A percentile compares a stretch with the other conserved stretches of the same genome.
Conservation (phyloP, 2,797 vertebrate genomes). For the Crypturellus tataupa region DNA sequence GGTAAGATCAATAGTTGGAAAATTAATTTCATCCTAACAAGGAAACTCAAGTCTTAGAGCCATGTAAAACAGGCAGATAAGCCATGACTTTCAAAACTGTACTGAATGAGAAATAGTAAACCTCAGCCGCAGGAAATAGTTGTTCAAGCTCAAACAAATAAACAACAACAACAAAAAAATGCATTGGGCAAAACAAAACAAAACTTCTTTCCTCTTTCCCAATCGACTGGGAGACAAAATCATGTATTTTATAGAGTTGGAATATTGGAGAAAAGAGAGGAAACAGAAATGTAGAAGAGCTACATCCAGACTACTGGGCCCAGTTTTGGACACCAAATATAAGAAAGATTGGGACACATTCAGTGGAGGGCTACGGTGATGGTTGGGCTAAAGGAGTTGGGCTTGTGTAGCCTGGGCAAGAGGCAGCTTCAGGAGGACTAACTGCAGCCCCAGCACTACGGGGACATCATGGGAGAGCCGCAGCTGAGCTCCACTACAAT, state of each 20-base stretch:
- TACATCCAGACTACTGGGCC: not conserved
- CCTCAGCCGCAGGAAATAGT: not conserved
- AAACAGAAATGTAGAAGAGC: not conserved
- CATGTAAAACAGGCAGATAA: not conserved
- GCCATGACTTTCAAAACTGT: slow-evolving; percentile 9
- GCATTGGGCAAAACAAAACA: not conserved
- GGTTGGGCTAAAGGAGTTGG: not conserved
- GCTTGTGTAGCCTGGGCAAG: not conserved
- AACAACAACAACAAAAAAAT: not conserved
- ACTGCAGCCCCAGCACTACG: too few relatives aligned
- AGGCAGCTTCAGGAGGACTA: not conserved
- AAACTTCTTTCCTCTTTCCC: not conserved
- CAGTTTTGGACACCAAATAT: not conserved
- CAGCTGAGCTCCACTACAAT: not conserved
- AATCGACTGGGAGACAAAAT: not conserved
- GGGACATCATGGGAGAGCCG: fast-evolving
- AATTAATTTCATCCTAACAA: slow-evolving; percentile 37
- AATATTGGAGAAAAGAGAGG: not conserved
- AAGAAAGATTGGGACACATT: not conserved
- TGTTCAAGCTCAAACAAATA: not conserved
- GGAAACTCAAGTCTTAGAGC: slow-evolving; percentile 15
- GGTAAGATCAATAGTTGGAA: slow-evolving; percentile 50
- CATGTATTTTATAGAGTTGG: not conserved
- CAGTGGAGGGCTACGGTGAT: fast-evolving
- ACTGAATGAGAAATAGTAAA: not conserved